Evolutionary conservation across 2,113 vertebrate genomes (phyloP).

Genomic region (Sinocyclocheilus grahami): DNA sequence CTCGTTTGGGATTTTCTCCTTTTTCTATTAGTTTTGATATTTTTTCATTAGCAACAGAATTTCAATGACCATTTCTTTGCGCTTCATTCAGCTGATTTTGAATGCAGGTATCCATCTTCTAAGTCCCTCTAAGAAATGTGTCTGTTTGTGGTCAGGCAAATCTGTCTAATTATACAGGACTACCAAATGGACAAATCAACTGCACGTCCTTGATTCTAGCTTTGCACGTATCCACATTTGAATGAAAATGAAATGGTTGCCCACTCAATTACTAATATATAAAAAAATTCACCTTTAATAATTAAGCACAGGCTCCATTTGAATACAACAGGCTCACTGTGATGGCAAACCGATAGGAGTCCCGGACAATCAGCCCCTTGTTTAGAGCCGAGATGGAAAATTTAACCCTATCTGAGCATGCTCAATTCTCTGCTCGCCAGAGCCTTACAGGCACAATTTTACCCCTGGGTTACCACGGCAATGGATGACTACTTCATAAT

Average conservation of each 20-base stretch:
- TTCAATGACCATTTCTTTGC: neutral
- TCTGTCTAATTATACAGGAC: neutral
- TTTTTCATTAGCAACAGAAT: neutral
- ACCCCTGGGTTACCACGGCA: conserved; percentile 60
- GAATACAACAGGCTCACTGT: conserved; percentile 27
- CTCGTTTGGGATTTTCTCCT: neutral
- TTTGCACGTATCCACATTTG: neutral
- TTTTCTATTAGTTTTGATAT: neutral
- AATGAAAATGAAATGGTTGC: neutral
- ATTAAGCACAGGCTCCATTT: neutral
- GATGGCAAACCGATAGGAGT: conserved; percentile 14
- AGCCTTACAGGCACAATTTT: conserved; percentile 67
- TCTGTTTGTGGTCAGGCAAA: neutral
- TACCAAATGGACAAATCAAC: too few relatives aligned
- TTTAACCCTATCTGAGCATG: conserved; percentile 57
- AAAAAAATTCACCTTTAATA: neutral
- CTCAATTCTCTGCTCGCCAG: conserved; percentile 58
- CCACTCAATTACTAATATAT: neutral
- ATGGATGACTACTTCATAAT: conserved; percentile 75
- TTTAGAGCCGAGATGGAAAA: conserved; percentile 45
- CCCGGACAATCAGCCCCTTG: conserved; percentile 44
- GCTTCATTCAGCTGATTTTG: neutral
- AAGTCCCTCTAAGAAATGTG: neutral
- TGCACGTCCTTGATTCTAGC: neutral
- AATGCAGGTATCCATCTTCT: neutral